phyloP scores from a whole-genome alignment of 2,888 invertebrate species.

The Nipponacmea schrenckii region DNA sequence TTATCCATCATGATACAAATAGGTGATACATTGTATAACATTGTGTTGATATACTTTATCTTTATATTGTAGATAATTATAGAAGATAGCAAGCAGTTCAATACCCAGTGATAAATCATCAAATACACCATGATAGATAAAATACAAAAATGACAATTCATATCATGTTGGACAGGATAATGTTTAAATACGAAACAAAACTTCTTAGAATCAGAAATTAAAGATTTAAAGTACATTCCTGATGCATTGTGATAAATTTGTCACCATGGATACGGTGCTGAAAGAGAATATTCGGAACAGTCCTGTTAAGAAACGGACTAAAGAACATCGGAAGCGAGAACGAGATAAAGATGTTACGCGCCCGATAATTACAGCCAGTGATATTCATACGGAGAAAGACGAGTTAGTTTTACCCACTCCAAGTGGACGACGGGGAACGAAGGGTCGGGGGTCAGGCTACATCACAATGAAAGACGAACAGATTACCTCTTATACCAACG shows the following conservation, averaged over 20 bases:
- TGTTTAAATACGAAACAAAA: no score
- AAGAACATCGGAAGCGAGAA: neutral
- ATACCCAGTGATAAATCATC: no score
- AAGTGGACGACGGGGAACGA: neutral
- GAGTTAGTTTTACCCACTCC: neutral
- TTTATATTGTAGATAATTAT: no score
- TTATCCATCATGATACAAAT: no score
- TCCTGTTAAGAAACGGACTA: neutral
- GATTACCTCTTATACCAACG: conserved; percentile 39
- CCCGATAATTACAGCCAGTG: neutral
- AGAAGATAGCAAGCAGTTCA: no score
- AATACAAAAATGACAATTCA: no score
- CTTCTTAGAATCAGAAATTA: no score
- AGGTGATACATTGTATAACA: no score
- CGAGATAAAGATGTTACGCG: neutral
- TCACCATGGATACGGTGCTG: neutral
- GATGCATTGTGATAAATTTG: neutral
- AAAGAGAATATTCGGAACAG: neutral
- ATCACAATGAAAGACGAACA: conserved; percentile 41
- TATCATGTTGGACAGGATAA: no score
- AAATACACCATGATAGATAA: no score
- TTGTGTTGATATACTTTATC: no score
- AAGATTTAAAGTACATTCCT: no score
- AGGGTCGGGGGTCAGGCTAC: conserved; percentile 36
- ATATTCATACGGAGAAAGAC: neutral